Base-by-base conservation (phyloP, 2,888 invertebrate genomes). In the Amiota mariae region DNA sequence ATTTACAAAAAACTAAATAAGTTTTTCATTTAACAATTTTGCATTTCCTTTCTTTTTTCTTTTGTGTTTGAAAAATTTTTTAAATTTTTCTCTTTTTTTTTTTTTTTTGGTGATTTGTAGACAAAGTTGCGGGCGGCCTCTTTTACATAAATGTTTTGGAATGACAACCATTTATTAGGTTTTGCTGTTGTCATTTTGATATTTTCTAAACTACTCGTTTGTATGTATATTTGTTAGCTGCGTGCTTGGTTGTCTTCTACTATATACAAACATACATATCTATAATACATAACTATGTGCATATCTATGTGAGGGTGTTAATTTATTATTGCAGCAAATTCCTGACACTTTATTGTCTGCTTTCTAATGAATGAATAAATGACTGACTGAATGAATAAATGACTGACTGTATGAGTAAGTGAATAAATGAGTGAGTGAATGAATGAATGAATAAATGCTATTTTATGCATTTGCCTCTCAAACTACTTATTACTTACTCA, bases 331-430 rank as follows among this genome's bases (percentile, higher is more conserved):
- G 81, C 82, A 80, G 82, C 78, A 87, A 87, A 86, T 86, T 87
- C 84, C 87, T 80, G 83, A 79, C 77, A 85, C 81, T 85, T 82
- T 85, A 87, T 87, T 84, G 86, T 80, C 82, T 85, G 85, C 86
- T 79, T 82, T 81, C 82, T 85, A 82, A 82, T 68, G 67, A 68
- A 68, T 68, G 86, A 85, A 85, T 87, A 36, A 36, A 36, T 36
- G 36, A 36, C 36, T 36, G 36, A 36, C 36, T 36, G 36, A 36
- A 2, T 36, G 36, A 36, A 2, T 36, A n/a, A n/a, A n/a, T n/a
- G n/a, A n/a, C n/a, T n/a, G 24, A 36, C 8, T 36, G 36, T 36
- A 36, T 36, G 36, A 36, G 36, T 36, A 36, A 36, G 36, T 36
- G 36, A 36, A 3, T 24, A 24, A 24, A 6, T 36, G 36, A 36